phyloP scores from a whole-genome alignment of 2,888 invertebrate genomes.

The Mechanitis mazaeus region DNA sequence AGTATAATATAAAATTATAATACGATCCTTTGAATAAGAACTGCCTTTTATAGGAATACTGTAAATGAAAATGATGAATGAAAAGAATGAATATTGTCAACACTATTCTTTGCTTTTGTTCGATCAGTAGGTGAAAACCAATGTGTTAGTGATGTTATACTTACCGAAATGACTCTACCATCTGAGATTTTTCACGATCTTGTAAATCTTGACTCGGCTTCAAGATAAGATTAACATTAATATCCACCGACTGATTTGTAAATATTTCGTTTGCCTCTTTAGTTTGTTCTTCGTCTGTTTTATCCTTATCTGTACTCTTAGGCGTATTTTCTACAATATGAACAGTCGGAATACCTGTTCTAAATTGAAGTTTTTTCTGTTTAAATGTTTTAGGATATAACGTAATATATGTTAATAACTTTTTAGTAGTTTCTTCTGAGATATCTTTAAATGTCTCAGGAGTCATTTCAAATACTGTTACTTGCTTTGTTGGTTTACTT shows the following conservation, averaged over 20 bases:
- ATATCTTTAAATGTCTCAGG: not conserved
- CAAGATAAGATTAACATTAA: not conserved
- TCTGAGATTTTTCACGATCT: not conserved
- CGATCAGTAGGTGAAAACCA: no score
- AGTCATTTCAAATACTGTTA: not conserved
- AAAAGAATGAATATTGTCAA: no score
- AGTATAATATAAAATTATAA: no score
- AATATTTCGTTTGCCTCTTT: not conserved
- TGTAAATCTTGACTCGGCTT: not conserved
- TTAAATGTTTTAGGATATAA: slow-evolving; percentile 19
- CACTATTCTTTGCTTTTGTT: no score
- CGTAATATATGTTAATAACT: slow-evolving; percentile 16
- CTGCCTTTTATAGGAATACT: no score
- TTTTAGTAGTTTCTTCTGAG: slow-evolving; percentile 1
- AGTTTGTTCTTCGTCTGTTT: not conserved
- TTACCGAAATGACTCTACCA: not conserved
- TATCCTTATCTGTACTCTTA: not conserved
- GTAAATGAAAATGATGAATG: no score
- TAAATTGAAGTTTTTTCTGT: slow-evolving; percentile 4
- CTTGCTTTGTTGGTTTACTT: not conserved
- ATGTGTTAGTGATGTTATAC: not conserved
- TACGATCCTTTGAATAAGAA: no score
- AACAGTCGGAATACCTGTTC: not conserved
- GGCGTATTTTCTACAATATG: not conserved
- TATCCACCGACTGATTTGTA: not conserved